Percentiles rank a stretch among this genome's conserved stretches.
Conservation (phyloP, 2,888 invertebrate genomes). For the Marasmarcha lunaedactyla region DNA sequence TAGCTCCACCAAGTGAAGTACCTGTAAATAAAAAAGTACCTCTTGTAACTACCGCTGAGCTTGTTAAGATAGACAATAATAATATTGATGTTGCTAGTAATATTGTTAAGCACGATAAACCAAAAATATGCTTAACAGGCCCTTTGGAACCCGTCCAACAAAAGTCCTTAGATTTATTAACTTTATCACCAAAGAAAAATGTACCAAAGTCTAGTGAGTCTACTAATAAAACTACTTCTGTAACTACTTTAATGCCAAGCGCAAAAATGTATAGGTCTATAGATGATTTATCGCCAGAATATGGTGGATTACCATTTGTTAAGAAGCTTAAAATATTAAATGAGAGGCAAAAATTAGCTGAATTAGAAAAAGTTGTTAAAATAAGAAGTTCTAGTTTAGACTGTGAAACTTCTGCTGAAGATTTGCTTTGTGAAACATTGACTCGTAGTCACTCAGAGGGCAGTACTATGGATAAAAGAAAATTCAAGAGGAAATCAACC, state of each 20-base stretch:
- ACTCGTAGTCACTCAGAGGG: constrained; percentile 87
- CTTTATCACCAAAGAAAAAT: constrained; percentile 46
- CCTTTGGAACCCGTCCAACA: constrained; percentile 59
- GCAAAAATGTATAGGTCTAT: constrained; percentile 84
- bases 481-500: constrained; percentile 51
- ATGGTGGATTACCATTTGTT: constrained; percentile 87
- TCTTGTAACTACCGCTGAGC: constrained; percentile 53
- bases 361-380: constrained; percentile 81
- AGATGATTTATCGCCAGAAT: constrained; percentile 88
- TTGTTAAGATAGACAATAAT: constrained; percentile 64
- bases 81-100: constrained; percentile 43
- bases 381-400: constrained; percentile 86
- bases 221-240: constrained; percentile 22
- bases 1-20: constrained; percentile 22
- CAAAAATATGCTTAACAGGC: constrained; percentile 50
- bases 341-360: constrained; percentile 87
- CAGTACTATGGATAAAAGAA: constrained; percentile 77
- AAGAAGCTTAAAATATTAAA: constrained; percentile 90
- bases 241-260: constrained; percentile 41
- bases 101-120: constrained; percentile 45
- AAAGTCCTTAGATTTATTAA: constrained; percentile 54
- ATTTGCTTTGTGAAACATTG: constrained; percentile 67
- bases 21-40: constrained; percentile 45
- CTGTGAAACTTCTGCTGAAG: constrained; percentile 73
- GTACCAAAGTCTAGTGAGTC: constrained; percentile 26